Conservation (phyloP, 2,797 vertebrate species). For the Sorex maritimensis region DNA sequence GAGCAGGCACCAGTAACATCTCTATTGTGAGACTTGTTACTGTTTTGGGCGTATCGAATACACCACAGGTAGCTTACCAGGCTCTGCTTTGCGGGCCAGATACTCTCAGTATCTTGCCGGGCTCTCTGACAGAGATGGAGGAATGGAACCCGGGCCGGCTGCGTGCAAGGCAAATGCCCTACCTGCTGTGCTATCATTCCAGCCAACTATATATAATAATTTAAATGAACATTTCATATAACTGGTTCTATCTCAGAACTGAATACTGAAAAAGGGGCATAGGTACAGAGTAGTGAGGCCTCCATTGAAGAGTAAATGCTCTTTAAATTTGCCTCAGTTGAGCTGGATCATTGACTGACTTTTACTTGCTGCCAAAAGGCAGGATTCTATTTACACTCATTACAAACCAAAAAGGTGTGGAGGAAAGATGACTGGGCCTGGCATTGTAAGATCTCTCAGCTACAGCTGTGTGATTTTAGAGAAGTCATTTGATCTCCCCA, state of each 20-base stretch:
- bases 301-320: neutral
- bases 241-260: neutral
- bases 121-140: too few species aligned
- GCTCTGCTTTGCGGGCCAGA: too few species aligned
- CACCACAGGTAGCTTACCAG: too few species aligned
- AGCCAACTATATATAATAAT: neutral
- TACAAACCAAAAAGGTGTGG: neutral
- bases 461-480: constrained; percentile 82
- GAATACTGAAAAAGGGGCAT: neutral
- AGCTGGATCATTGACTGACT: constrained; percentile 16
- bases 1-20: too few species aligned
- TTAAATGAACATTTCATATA: constrained; percentile 5
- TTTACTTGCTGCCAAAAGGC: neutral
- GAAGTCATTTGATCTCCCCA: constrained; percentile 78
- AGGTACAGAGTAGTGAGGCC: neutral
- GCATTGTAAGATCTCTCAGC: constrained; percentile 16
- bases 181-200: too few species aligned
- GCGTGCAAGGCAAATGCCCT: too few species aligned
- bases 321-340: constrained; percentile 36
- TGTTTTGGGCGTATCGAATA: too few species aligned
- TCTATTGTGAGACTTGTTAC: too few species aligned
- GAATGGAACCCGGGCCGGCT: too few species aligned
- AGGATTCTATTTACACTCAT: neutral
- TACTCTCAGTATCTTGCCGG: too few species aligned
- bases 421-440: neutral